Base-by-base conservation (phyloP, 30 jellyfish, hydroid and myxozoan species). In the Pseudorhiza aurosa region DNA sequence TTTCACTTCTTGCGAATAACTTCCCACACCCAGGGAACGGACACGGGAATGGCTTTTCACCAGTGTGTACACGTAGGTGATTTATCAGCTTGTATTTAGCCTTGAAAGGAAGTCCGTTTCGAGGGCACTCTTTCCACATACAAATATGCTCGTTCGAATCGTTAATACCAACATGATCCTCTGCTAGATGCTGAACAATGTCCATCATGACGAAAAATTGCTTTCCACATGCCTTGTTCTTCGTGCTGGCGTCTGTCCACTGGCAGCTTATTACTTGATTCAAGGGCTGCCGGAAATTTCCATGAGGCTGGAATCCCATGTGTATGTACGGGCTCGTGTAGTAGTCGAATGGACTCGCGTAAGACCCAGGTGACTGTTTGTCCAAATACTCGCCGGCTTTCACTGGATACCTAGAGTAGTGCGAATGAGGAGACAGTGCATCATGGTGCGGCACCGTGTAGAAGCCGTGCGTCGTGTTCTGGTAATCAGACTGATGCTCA, bases 11-110 rank as follows among this genome's bases (percentile, higher is more conserved):
- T 59, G 99, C 99, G 64, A 94, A 94, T 60, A 94, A 67, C 44
- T 94, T 94, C 21, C 99, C 99, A 70, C 99, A 94, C 5, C 99
- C 99, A 12, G 99, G 99, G 63, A 94, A 94, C 17, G 99, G 99
- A 39, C 99, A 94, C 5, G 99, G 99, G 64, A 94, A 94, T 15
- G 99, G 99, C 35, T 94, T 94, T 57, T 94, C 99, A 2, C 99
- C 99, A 3, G 99, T 94, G 55, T 94, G 99, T 8, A 94, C 99
- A 22, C 99, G 33, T 36, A 94, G 55, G 40, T 94, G 99, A 45
- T 94, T 94, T 22, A 94, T 88, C 82, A 94, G 77, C 44, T 94
- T 94, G 69, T 94, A 94, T 77, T 94, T 94, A 6, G 99, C 99
- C 65, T 94, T 94, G 85, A 94, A 94, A 7, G 99, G 97, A 4